phyloP scores from a whole-genome alignment of 2,888 invertebrate genomes.

The Eristalis intricaria region DNA sequence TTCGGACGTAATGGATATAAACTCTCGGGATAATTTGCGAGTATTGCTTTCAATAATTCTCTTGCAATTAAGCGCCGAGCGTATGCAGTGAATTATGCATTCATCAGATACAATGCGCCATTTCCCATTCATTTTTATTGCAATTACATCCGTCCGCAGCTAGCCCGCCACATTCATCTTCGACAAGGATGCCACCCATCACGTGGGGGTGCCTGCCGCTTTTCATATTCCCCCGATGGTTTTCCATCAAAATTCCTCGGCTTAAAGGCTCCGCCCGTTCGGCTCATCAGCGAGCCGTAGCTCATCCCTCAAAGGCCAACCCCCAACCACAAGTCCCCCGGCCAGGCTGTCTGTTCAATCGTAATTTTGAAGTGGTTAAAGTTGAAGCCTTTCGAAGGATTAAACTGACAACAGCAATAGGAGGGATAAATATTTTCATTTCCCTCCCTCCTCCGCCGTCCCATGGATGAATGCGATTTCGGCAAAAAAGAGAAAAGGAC shows the following conservation, averaged over 20 bases:
- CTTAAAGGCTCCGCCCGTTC: neutral
- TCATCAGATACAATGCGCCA: neutral
- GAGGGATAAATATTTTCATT: too few species aligned
- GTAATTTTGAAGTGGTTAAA: too few species aligned
- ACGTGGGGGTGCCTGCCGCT: neutral
- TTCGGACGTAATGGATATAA: neutral
- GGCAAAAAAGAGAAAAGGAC: too few species aligned
- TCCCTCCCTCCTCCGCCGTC: too few species aligned
- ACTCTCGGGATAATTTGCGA: neutral
- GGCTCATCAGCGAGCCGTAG: neutral
- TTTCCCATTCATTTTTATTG: neutral
- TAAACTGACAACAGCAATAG: too few species aligned
- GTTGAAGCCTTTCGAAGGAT: too few species aligned
- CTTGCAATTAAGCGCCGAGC: neutral
- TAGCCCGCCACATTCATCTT: too few species aligned
- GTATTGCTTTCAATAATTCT: neutral
- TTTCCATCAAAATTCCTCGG: neutral
- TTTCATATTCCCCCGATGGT: neutral
- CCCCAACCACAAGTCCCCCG: too few species aligned
- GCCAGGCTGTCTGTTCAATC: too few species aligned
- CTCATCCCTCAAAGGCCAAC: too few species aligned
- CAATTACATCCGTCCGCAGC: neutral
- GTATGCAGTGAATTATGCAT: neutral
- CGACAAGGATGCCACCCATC: neutral
- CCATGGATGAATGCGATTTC: too few species aligned